Conservation (phyloP, 2,888 invertebrate genomes). For the Acanthosepion lycidas region DNA sequence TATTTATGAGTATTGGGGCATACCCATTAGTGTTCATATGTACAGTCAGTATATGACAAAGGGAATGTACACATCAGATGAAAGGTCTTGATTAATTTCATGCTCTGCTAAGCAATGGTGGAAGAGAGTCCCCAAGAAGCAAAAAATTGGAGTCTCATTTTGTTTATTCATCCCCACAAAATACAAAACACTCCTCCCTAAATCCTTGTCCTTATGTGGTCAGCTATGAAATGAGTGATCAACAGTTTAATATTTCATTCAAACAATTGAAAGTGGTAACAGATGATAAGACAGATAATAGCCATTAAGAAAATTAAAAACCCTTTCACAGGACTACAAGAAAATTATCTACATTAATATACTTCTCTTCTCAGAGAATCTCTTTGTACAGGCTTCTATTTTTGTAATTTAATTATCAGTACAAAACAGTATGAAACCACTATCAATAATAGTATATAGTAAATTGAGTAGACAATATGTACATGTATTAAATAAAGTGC, state of each 20-base stretch:
- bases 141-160: not conserved
- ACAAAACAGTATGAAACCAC: not conserved
- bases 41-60: too few relatives aligned
- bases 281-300: not conserved
- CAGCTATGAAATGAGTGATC: too few relatives aligned
- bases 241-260: not conserved
- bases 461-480: too few relatives aligned
- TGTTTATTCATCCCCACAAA: not conserved
- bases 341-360: not conserved
- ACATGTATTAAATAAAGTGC: too few relatives aligned
- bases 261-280: not conserved
- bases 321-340: not conserved
- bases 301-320: not conserved
- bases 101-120: not conserved
- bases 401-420: not conserved
- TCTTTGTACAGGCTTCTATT: not conserved
- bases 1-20: too few relatives aligned
- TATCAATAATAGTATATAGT: not conserved
- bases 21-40: too few relatives aligned
- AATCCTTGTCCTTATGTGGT: not conserved
- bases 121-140: not conserved
- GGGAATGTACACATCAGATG: not conserved
- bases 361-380: not conserved
- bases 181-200: not conserved
- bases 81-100: not conserved